Evolutionary conservation across 64 coral and sea anemone species (phyloP).

Genomic region (Dendronephthya gigantea): DNA sequence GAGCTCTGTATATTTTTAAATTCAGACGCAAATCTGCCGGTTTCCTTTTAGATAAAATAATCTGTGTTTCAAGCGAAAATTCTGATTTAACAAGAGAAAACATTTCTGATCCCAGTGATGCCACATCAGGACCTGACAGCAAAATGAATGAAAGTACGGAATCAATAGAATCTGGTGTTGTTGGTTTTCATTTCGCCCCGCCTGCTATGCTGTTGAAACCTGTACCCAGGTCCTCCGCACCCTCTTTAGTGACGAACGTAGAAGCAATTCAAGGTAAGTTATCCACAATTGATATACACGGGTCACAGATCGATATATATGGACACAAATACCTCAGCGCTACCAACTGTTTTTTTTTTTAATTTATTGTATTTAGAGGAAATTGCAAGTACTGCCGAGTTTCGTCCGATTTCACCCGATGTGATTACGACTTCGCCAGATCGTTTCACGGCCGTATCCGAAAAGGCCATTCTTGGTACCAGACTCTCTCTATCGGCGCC

Average conservation of each 20-base stretch:
- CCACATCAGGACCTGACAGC: background rate
- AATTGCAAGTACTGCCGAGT: background rate
- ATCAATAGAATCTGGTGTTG: background rate
- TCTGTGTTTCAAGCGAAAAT: too few relatives aligned
- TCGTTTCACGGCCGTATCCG: background rate
- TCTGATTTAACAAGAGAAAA: too few relatives aligned
- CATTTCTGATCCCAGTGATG: too few relatives aligned
- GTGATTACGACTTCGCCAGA: background rate
- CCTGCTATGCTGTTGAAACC: background rate
- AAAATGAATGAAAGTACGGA: background rate
- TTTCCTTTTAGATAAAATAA: too few relatives aligned
- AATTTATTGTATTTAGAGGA: background rate
- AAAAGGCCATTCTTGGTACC: background rate
- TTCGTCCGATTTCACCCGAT: background rate
- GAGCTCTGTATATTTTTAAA: too few relatives aligned
- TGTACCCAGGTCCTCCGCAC: background rate
- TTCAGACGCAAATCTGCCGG: too few relatives aligned
- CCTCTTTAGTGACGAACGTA: background rate
- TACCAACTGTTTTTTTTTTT: too few relatives aligned
- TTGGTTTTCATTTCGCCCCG: background rate
- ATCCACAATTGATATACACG: too few relatives aligned
- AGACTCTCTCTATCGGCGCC: background rate
- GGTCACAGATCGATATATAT: too few relatives aligned
- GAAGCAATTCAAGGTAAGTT: background rate
- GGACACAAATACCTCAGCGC: too few relatives aligned